phyloP scores from a whole-genome alignment of 2,113 vertebrate genomes.

The Odontesthes bonariensis region DNA sequence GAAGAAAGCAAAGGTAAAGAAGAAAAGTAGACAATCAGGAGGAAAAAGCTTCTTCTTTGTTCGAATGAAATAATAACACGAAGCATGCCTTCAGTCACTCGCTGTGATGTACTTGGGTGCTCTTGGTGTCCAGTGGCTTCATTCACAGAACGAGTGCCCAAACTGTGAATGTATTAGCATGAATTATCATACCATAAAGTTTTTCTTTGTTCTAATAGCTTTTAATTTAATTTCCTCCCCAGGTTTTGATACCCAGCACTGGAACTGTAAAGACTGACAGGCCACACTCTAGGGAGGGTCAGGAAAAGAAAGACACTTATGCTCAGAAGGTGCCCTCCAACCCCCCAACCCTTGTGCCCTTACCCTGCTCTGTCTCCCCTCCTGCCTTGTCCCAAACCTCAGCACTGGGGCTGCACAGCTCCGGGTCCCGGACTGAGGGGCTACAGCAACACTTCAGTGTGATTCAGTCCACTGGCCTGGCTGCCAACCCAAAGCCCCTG shows the following conservation, averaged over 20 bases:
- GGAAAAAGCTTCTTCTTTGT: neutral
- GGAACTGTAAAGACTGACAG: conserved; percentile 86
- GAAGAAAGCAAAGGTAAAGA: conserved; percentile 90
- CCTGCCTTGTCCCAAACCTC: conserved; percentile 91
- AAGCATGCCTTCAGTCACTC: neutral
- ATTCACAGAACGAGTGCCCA: conserved; percentile 16
- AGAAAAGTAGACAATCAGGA: neutral
- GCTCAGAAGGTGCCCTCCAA: conserved; percentile 88
- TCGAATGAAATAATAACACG: neutral
- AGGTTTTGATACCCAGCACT: conserved; percentile 88
- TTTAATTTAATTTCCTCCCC: conserved; percentile 15
- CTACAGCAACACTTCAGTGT: conserved; percentile 96
- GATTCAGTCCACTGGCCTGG: conserved; percentile 97
- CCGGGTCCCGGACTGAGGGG: conserved; percentile 91
- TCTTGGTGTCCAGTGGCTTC: neutral
- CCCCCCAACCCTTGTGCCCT: conserved; percentile 87
- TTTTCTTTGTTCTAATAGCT: conserved; percentile 25
- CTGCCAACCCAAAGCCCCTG: conserved; percentile 90
- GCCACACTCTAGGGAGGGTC: conserved; percentile 82
- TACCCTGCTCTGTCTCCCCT: conserved; percentile 87
- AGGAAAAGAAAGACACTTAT: conserved; percentile 87
- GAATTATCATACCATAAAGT: conserved; percentile 6
- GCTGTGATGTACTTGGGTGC: conserved; percentile 4
- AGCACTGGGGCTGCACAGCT: conserved; percentile 89
- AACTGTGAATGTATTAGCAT: conserved; percentile 34